Base-by-base conservation (phyloP, 2,113 vertebrate genomes). In the Porphyrio hochstetteri region DNA sequence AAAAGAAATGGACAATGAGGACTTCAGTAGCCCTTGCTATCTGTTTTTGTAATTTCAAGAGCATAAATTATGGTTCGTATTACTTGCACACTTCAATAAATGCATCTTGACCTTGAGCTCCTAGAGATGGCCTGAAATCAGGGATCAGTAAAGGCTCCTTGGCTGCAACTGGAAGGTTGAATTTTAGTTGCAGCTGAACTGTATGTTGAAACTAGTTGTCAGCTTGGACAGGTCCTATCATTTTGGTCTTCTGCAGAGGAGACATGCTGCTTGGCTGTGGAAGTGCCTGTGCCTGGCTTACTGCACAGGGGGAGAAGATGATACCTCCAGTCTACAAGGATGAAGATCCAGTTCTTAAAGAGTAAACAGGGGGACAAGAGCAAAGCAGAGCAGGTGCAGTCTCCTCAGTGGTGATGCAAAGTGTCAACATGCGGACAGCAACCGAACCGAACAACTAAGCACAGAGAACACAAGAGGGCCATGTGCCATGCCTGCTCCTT, bases 401-500 rank as follows among this genome's bases (percentile, higher is more conserved):
- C 36, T 61, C 35, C 33, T 82, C 24, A 10, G 12, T 35, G 24
- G 35, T 2, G 3, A 31, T 25, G 13, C 9, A 69, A 57, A 48
- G 36, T 16, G 42, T 44, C 72, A 29, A 68, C 38, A 7, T 28
- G 23, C 10, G 23, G 24, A 4, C 9, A 79, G 16, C 13, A 46
- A 78, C 11, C 42, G 40, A 85, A 28, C 24, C 21, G 48, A 70
- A 50, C 19, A 52, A 12, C 17, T 36, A 60, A 70, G 23, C 33
- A 36, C 29, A 59, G 11, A 64, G 16, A 53, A 75, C 75, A 69
- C 11, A 80, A 33, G 27, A 6, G 80, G 42, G 28, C 4, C 70
- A 19, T 1, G 0, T 42, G 68, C 7, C 0, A 0, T 16, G 9
- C 10, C 13, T 1, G 0, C n/a, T 83, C 31, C 28, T 64, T 71